These are phyloP conservation scores for Trilocha varians DNA, from an alignment of 2,888 invertebrate species.

Conservation along the genomic window DNA sequence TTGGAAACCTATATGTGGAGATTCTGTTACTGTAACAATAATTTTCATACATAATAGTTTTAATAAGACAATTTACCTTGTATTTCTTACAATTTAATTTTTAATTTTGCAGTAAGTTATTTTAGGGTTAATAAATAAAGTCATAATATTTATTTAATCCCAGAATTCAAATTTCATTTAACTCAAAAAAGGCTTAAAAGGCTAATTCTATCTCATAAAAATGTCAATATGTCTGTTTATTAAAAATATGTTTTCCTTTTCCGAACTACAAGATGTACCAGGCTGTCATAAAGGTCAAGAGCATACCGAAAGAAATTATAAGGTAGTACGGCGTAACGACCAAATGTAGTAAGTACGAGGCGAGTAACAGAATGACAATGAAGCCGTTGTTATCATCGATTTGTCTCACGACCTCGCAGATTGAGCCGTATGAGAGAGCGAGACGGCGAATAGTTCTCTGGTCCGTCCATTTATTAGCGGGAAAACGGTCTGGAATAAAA, in stretches of 20 bases:
- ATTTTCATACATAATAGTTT: too few species aligned
- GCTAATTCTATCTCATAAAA: neutral
- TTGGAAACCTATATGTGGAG: neutral
- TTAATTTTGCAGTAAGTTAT: too few species aligned
- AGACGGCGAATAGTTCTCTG: constrained; percentile 31
- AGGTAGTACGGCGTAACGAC: constrained; percentile 64
- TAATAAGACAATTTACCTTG: too few species aligned
- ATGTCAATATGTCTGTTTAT: too few species aligned
- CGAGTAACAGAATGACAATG: constrained; percentile 41
- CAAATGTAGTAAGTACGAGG: constrained; percentile 59
- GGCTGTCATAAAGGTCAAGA: neutral
- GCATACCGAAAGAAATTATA: constrained; percentile 39
- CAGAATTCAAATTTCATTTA: too few species aligned
- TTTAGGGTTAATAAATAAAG: too few species aligned
- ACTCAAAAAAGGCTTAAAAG: too few species aligned
- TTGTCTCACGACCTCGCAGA: constrained; percentile 46
- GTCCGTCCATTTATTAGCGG: neutral
- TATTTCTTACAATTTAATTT: too few species aligned
- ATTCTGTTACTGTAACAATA: neutral
- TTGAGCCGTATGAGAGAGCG: constrained; percentile 38
- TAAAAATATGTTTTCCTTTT: too few species aligned
- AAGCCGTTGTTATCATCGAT: constrained; percentile 49
- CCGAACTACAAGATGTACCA: neutral
- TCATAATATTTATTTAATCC: too few species aligned
- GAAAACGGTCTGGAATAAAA: neutral